Conservation (phyloP, 2,888 invertebrate genomes). For the Invenusta paracnida region DNA sequence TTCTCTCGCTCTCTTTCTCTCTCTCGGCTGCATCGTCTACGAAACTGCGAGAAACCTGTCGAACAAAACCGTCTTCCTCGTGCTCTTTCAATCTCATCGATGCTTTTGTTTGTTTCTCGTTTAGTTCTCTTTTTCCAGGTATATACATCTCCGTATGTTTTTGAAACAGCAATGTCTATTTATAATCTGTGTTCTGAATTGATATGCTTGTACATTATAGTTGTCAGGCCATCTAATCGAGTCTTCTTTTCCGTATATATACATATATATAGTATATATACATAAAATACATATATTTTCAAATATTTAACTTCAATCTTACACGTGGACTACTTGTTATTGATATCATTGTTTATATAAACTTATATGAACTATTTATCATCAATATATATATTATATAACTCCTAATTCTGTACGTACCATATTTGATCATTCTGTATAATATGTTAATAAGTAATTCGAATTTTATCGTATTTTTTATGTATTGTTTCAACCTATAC, state of each 20-base stretch:
- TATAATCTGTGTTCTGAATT: neutral
- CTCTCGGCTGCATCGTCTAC: too few relatives aligned
- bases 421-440: neutral
- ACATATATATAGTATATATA: too few relatives aligned
- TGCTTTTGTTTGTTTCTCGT: constrained; percentile 4
- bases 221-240: constrained; percentile 23
- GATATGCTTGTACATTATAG: neutral
- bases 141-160: too few relatives aligned
- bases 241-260: neutral
- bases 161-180: too few relatives aligned
- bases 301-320: neutral
- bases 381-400: too few relatives aligned
- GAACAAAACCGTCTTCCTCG: neutral
- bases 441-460: neutral
- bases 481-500: neutral
- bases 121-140: too few relatives aligned
- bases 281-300: neutral
- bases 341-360: too few relatives aligned
- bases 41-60: neutral
- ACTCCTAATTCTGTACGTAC: too few relatives aligned
- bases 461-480: neutral
- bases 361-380: neutral
- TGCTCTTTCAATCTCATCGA: constrained; percentile 13
- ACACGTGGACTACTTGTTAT: too few relatives aligned
- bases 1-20: too few relatives aligned